Evolutionary conservation across 2,888 invertebrate genomes (phyloP), one percentile per base, ranked within the genome.

Genomic region (Leptopterna dolabrata): DNA sequence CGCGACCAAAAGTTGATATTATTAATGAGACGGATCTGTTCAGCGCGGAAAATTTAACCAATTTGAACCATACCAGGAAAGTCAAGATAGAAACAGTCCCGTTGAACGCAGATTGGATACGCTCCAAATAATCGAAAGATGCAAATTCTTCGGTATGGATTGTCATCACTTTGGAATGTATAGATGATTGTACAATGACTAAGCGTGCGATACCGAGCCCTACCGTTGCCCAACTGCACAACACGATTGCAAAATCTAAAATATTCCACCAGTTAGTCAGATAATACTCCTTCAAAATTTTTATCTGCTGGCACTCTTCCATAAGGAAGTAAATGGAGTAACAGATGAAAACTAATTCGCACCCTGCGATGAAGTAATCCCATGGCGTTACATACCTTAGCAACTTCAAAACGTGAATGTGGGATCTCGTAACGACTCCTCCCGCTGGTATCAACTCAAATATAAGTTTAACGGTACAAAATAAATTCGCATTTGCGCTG

Each of bases 401-500:
- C 24, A 83, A 27, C 43, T 82, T 87, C 30, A 82, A 51, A 14
- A 47, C n/a, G 11, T 51, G 14, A 73, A 83, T 47, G n/a, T 73
- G 13, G 11, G 47, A 29, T 19, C n/a, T 30, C 30, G 83, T 6
- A 16, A 45, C 36, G 14, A 87, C 51, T 29, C 82, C 87, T 47
- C 87, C 87, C 45, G 83, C 24, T 19, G 83, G 82, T 19, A 70
- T 41, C 16, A 87, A 16, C 16, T 87, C 82, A 36, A 87, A 83
- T 14, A 76, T 19, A 0, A 87, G 36, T 51, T 90, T 90, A 29
- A 87, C 86, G 14, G 94, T 93, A 90, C 94, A 94, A 91, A 96
- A 95, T 24, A 95, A 92, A 91, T 96, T 95, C 86, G 95, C 92
- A 91, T 96, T 96, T 0, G 94, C 94, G 91, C 96, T 96, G 91